Evolutionary conservation across 2,113 vertebrate species (phyloP).

Genomic region (Sylvietta virens): DNA sequence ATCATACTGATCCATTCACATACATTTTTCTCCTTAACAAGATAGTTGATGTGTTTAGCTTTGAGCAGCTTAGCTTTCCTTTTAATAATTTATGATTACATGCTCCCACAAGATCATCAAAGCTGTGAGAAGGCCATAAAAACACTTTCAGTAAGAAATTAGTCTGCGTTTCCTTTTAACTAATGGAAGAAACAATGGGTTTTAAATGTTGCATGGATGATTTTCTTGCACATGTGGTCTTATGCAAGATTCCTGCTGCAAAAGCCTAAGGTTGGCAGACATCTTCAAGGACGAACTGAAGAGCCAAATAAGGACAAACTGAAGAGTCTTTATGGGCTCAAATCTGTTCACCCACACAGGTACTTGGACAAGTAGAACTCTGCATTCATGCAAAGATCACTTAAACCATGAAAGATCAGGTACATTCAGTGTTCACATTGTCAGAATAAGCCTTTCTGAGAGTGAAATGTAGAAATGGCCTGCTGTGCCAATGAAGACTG

Average conservation of each 20-base stretch:
- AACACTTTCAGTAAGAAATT: conserved; percentile 26
- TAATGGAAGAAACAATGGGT: conserved; percentile 45
- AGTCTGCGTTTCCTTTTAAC: conserved; percentile 27
- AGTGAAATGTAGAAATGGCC: background rate
- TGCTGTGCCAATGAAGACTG: background rate
- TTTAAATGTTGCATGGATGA: conserved; percentile 16
- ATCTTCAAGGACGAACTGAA: background rate
- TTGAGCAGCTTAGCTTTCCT: background rate
- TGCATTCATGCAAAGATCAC: background rate
- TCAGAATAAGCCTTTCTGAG: background rate
- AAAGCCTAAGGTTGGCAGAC: conserved; percentile 19
- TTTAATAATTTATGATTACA: conserved; percentile 11
- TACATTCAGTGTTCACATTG: background rate
- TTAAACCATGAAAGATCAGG: background rate
- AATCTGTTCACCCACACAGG: background rate
- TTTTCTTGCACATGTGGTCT: conserved; percentile 47
- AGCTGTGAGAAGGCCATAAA: conserved; percentile 18
- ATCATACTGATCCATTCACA: background rate
- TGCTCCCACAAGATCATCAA: conserved; percentile 37
- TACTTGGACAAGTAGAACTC: background rate
- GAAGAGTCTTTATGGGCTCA: background rate
- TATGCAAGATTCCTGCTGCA: conserved; percentile 4
- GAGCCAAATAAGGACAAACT: too few species aligned
- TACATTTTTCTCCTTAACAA: background rate
- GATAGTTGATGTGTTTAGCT: background rate